Base-by-base conservation (phyloP, 2,797 vertebrate genomes). In the Pteropus rufus region DNA sequence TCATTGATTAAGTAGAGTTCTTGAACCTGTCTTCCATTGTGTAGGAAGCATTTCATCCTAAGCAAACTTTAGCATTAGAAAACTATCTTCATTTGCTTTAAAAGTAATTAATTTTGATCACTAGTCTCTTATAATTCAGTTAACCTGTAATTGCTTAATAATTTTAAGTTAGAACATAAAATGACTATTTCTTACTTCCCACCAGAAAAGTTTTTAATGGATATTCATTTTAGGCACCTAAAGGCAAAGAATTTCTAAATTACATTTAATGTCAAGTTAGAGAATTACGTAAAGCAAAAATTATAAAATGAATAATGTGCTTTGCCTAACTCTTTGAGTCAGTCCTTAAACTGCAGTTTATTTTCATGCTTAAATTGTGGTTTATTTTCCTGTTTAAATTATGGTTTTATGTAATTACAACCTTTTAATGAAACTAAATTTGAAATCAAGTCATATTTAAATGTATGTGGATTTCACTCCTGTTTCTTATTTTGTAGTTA, bases 51-150 rank as follows among this genome's bases (percentile, higher is more conserved):
- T 93, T 93, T 95, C 58, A 3, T 94, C 52, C 34, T 54, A 62
- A 91, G 44, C 44, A 96, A 56, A 82, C 29, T 70, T 93, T 19
- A 83, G 52, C 39, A 49, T 73, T 62, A 84, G 62, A 80, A 77
- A 89, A 16, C 36, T 70, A 6, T 72, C 36, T 94, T 86, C 49
- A 62, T 34, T 79, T 94, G 76, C 62, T 95, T 93, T 73, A 62
- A 93, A 96, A 94, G 72, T 83, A 88, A 77, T 94, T 92, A 26
- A 76, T 83, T 26, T 92, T 69, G 92, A 87, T 69, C 91, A 15
- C 56, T 60, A 96, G 44, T 92, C 46, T 88, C 31, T 93, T 94
- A 77, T 70, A 94, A 92, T 85, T 96, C 46, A 97, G 0, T 82
- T 95, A 84, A 87, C 86, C 58, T 89, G 87, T 85, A 91, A 82